phyloP scores from a whole-genome alignment of 2,113 vertebrate genomes.

The Isurus oxyrinchus region DNA sequence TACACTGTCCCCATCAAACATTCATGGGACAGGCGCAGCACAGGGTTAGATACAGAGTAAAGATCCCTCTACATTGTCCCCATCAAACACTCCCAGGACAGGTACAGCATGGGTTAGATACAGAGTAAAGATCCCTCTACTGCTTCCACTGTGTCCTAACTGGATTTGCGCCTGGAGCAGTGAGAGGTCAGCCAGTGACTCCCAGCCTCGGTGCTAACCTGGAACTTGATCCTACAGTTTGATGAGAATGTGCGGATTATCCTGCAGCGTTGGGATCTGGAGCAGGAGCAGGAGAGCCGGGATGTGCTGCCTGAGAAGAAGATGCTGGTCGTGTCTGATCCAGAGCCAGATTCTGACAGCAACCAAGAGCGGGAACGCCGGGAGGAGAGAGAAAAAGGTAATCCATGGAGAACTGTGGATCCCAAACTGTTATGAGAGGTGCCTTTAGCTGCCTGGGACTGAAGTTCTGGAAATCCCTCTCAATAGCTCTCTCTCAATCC shows the following conservation, averaged over 20 bases:
- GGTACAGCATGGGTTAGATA: no score
- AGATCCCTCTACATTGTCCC: no score
- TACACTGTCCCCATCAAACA: no score
- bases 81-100: no score
- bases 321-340: constrained; percentile 67
- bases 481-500: neutral
- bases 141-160: neutral
- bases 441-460: no score
- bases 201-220: neutral
- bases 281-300: constrained; percentile 70
- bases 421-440: no score
- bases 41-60: no score
- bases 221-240: constrained; percentile 59
- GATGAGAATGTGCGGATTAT: constrained; percentile 85
- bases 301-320: constrained; percentile 57
- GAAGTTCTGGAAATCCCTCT: neutral
- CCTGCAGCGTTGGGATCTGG: constrained; percentile 74
- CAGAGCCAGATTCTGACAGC: constrained; percentile 88
- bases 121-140: no score
- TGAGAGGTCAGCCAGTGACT: neutral
- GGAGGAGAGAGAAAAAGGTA: constrained; percentile 49
- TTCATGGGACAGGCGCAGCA: no score
- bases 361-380: constrained; percentile 84
- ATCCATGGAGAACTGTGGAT: neutral
- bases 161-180: neutral